These are phyloP conservation scores for Puma concolor DNA, from an alignment of 2,113 vertebrate genomes.

Conservation along the genomic window DNA sequence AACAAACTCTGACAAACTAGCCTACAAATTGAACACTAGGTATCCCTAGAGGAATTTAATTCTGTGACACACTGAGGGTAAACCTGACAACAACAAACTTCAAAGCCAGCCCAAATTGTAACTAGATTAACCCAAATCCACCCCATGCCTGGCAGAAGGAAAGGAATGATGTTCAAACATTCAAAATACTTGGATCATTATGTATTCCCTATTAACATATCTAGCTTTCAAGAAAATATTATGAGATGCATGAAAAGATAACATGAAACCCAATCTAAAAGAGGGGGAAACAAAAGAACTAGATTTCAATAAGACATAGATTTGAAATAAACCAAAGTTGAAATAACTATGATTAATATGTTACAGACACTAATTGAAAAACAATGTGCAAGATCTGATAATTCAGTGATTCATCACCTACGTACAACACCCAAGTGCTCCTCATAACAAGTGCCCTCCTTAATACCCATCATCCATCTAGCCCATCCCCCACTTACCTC, in stretches of 20 bases:
- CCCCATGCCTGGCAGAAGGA: background rate
- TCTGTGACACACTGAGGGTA: background rate
- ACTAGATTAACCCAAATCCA: background rate
- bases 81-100: background rate
- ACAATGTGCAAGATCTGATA: background rate
- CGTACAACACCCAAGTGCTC: too few relatives aligned
- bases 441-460: too few relatives aligned
- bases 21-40: background rate
- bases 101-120: background rate
- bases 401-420: too few relatives aligned
- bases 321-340: background rate
- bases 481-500: too few relatives aligned
- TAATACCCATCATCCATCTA: too few relatives aligned
- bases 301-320: background rate
- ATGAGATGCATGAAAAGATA: background rate
- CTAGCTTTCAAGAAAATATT: background rate
- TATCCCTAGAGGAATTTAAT: background rate
- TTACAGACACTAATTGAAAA: background rate
- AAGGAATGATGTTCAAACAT: background rate
- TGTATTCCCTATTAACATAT: background rate
- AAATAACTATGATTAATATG: background rate
- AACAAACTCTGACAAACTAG: background rate
- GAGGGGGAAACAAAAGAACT: background rate
- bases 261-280: background rate
- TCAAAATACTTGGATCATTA: background rate